Percentiles rank a stretch among this genome's conserved stretches.
Evolutionary conservation across 1,140 invertebrate species (phyloP).

Genomic region (Bilobella aurantiaca): DNA sequence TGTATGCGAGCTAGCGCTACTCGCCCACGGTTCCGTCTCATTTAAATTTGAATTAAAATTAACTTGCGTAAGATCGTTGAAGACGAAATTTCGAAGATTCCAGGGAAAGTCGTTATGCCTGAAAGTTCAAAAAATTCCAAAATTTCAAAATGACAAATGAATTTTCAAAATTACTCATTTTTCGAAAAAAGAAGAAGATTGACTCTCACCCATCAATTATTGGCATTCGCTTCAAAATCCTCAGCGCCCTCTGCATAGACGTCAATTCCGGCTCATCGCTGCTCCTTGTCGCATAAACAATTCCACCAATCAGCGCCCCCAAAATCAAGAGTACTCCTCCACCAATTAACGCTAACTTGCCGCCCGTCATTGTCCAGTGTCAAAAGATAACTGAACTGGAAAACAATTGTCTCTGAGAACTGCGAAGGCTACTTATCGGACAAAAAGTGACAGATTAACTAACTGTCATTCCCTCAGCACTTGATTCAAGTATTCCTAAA

Average conservation of each 20-base stretch:
- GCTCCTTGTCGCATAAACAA: neutral
- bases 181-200: conserved; percentile 6
- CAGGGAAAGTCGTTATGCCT: conserved; percentile 82
- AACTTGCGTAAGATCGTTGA: conserved; percentile 67
- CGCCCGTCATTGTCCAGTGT: neutral
- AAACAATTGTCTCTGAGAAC: neutral
- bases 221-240: conserved; percentile 7
- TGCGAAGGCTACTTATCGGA: neutral
- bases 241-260: conserved; percentile 1
- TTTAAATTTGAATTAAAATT: conserved; percentile 66
- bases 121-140: conserved; percentile 14
- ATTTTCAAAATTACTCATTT: neutral
- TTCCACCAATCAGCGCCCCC: neutral
- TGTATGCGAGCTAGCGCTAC: conserved; percentile 72
- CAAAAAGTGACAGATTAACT: neutral
- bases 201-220: conserved; percentile 23
- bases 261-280: neutral
- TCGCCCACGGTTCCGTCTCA: conserved; percentile 63
- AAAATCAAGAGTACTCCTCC: neutral
- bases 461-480: neutral
- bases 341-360: neutral
- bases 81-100: conserved; percentile 67
- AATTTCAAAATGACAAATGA: conserved; percentile 1
- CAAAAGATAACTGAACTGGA: neutral
- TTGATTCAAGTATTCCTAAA: neutral